A percentile compares a stretch with the other conserved stretches of the same genome.
Evolutionary conservation across 2,113 vertebrate species (phyloP).

Genomic region (Eretmochelys imbricata): DNA sequence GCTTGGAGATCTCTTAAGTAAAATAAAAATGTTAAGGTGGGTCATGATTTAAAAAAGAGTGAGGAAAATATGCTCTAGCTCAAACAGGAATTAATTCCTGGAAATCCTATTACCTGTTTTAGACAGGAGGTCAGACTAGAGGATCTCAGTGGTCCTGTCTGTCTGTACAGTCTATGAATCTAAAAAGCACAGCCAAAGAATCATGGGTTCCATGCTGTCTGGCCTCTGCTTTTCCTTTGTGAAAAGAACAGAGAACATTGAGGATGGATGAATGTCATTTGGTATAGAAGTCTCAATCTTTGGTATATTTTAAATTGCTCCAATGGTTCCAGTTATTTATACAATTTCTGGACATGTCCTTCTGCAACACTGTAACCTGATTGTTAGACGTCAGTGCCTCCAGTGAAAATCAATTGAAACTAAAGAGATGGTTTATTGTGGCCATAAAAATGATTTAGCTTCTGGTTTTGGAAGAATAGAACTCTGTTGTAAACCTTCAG

Average conservation of each 20-base stretch:
- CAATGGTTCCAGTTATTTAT: neutral
- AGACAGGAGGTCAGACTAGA: no score
- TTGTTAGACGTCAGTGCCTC: constrained; percentile 53
- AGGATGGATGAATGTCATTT: neutral
- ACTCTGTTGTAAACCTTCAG: constrained; percentile 12
- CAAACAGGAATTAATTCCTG: no score
- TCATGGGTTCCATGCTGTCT: no score
- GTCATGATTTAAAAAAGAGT: no score
- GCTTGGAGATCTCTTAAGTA: neutral
- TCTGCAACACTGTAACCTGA: constrained; percentile 15
- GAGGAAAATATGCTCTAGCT: no score
- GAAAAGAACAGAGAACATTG: neutral
- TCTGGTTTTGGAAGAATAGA: constrained; percentile 46
- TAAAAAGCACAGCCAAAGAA: no score
- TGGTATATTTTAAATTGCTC: neutral
- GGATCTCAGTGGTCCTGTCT: no score
- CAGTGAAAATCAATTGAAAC: constrained; percentile 49
- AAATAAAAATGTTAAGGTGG: neutral
- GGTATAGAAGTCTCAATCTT: neutral
- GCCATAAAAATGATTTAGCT: constrained; percentile 41
- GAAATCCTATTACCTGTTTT: no score
- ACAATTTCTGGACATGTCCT: constrained; percentile 8
- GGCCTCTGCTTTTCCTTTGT: no score
- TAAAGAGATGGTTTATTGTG: constrained; percentile 43
- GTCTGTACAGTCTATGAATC: no score